Evolutionary conservation across 1,140 invertebrate genomes (phyloP), one percentile per base, ranked within the genome.

Genomic region (Colletes gigas): DNA sequence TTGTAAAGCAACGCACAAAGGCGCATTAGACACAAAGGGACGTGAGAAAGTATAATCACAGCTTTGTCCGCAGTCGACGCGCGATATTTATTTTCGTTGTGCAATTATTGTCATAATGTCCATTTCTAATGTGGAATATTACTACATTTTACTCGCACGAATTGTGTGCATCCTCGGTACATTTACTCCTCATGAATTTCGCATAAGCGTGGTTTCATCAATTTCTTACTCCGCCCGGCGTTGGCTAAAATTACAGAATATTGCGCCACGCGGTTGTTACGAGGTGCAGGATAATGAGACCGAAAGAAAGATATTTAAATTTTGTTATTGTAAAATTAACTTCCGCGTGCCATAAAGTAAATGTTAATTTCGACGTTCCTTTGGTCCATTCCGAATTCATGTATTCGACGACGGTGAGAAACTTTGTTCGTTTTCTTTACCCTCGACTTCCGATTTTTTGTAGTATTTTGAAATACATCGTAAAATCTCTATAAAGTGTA

Each of bases 1-100:
- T 10, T 50, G 19, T 50, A 41, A 63, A 19, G 15, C 47, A 39
- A 2, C 8, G 41, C 41, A 76, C 52, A 76, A 68, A 77, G n/a
- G 65, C 50, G 17, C 54, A n/a, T 63, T 60, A 69, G 54, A 50
- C 65, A 68, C 63, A 76, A 68, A 57, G 50, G 44, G 15, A 52
- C 15, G 17, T 57, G 59, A 52, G 52, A 59, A 39, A 41, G 21
- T n/a, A 52, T 75, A 67, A 67, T 67, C 73, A 39, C 15, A 50
- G 65, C 74, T 77, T 47, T 68, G 74, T 69, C 44, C 21, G 54
- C 21, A 47, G 54, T 41, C 39, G 55, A 15, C 65, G 10, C 3
- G 44, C 21, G 41, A 69, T 69, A 77, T 77, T 77, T 77, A 77
- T 55, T 75, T 75, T 75, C 73, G 44, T 75, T 55, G 73, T 15